Conservation (phyloP, 1,140 invertebrate genomes). For the Protaetia brevitarsis region DNA sequence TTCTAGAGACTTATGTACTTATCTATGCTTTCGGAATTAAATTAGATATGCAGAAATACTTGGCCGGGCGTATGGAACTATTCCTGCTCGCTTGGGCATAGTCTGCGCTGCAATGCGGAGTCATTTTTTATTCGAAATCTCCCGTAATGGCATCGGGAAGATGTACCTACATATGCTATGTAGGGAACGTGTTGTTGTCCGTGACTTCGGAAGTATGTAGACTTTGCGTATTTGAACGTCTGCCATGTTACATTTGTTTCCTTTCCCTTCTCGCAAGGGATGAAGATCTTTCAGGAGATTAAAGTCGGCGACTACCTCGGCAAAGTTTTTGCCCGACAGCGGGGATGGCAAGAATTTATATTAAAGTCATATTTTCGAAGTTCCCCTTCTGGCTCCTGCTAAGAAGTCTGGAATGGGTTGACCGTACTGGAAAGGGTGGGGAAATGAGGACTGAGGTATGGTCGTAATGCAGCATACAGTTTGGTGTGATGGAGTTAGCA, state of each 20-base stretch:
- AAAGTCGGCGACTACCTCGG: not conserved
- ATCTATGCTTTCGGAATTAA: not conserved
- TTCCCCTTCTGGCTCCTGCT: no score
- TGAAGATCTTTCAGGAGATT: slow-evolving; percentile 23
- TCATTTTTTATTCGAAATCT: slow-evolving; percentile 20
- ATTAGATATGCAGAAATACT: slow-evolving; percentile 10
- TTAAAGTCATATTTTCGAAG: slow-evolving; percentile 23
- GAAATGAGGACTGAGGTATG: no score
- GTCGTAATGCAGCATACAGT: no score
- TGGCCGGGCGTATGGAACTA: not conserved
- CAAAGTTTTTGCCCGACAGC: slow-evolving; percentile 1
- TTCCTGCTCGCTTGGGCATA: not conserved
- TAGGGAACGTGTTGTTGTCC: not conserved
- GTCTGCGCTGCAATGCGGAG: slow-evolving; percentile 18
- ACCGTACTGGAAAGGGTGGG: no score
- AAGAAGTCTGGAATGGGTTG: no score
- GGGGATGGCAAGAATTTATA: slow-evolving; percentile 13
- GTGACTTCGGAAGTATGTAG: not conserved
- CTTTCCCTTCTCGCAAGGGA: not conserved
- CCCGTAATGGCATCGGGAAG: not conserved
- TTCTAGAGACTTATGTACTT: not conserved
- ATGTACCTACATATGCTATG: not conserved
- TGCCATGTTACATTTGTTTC: slow-evolving; percentile 23
- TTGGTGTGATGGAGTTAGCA: no score
- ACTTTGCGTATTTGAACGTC: slow-evolving; percentile 3